phyloP scores from a whole-genome alignment of 1,140 invertebrate species.

The Drosophila teissieri region DNA sequence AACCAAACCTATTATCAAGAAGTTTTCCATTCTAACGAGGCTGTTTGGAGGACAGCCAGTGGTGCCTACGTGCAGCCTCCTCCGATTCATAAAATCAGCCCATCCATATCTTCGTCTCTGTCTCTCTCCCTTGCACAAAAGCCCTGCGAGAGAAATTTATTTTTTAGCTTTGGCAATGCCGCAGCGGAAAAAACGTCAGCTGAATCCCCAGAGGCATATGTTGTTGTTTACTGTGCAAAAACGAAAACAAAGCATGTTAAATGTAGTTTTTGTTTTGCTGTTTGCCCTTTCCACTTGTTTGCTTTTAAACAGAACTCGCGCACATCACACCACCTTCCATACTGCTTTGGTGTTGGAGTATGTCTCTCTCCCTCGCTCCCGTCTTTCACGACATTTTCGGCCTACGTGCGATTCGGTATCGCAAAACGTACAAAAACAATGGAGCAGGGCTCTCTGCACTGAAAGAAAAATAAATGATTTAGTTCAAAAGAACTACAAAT shows the following conservation, averaged over 20 bases:
- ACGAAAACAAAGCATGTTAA: constrained; percentile 52
- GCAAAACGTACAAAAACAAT: constrained; percentile 7
- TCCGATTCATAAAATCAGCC: constrained; percentile 22
- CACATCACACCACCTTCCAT: constrained; percentile 67
- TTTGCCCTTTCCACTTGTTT: constrained; percentile 68
- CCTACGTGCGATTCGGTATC: constrained; percentile 62
- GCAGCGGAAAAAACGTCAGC: constrained; percentile 25
- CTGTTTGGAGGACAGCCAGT: constrained; percentile 36
- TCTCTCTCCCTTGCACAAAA: constrained; percentile 14
- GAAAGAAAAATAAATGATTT: not conserved
- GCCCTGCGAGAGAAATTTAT: constrained; percentile 38
- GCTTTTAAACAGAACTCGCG: constrained; percentile 65
- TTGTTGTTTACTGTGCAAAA: constrained; percentile 52
- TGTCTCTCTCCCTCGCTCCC: constrained; percentile 33
- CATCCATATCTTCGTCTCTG: constrained; percentile 12
- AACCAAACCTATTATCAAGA: constrained; percentile 20
- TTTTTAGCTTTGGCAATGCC: constrained; percentile 69
- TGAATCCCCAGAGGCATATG: constrained; percentile 24
- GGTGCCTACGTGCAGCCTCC: constrained; percentile 46
- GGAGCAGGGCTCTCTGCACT: constrained; percentile 12
- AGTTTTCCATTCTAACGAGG: constrained; percentile 22
- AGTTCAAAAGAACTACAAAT: not conserved
- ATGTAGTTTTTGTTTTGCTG: constrained; percentile 35
- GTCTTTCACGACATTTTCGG: constrained; percentile 40
- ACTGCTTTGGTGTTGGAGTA: constrained; percentile 14